phyloP scores from a whole-genome alignment of 2,888 invertebrate genomes.

The Dysmachus trigonus region DNA sequence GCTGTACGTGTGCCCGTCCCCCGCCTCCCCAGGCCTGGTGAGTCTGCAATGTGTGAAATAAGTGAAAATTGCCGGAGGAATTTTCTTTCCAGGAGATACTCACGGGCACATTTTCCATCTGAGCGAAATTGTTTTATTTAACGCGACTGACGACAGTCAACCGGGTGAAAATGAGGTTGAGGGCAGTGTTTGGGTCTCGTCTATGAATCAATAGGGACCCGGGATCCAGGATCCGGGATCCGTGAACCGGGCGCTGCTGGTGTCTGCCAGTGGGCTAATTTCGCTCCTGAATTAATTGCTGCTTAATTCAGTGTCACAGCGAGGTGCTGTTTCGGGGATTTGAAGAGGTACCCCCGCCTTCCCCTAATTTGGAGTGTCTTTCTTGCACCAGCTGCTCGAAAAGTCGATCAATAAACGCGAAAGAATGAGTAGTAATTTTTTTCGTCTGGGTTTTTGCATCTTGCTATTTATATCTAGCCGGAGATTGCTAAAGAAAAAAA shows the following conservation, averaged over 20 bases:
- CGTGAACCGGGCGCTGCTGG: background rate
- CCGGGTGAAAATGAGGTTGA: constrained; percentile 23
- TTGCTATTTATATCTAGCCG: background rate
- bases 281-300: background rate
- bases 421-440: background rate
- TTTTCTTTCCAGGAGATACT: constrained; percentile 26
- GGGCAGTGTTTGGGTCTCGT: constrained; percentile 6
- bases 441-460: background rate
- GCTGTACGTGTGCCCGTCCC: background rate
- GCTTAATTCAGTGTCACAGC: background rate
- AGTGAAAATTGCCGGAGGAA: constrained; percentile 1
- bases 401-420: background rate
- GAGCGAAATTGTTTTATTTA: constrained; percentile 36
- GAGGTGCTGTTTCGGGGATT: background rate
- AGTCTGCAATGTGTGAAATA: constrained; percentile 11
- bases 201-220: background rate
- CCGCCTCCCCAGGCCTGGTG: background rate
- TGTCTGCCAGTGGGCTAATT: background rate
- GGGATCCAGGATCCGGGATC: background rate
- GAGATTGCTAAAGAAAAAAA: too few relatives aligned
- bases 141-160: constrained; percentile 16
- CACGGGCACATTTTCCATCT: constrained; percentile 30
- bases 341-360: background rate
- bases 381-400: background rate
- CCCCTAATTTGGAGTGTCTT: background rate